Conservation (phyloP, 2,797 vertebrate species). For the Oophaga sylvatica region DNA sequence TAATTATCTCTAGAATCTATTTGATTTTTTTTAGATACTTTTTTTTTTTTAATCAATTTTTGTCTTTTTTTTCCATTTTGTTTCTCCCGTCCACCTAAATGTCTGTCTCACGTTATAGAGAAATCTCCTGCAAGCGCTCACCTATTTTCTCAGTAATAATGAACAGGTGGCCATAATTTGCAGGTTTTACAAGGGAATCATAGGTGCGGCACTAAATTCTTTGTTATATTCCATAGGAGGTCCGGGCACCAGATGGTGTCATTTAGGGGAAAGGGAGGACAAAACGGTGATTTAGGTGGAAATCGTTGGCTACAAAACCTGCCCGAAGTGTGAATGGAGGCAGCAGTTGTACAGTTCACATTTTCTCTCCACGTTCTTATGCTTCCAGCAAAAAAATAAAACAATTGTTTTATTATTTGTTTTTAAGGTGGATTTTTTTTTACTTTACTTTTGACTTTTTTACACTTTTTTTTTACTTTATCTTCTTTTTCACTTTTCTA, state of each 20-base stretch:
- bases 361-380: neutral
- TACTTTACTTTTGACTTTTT: neutral
- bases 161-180: slow-evolving; percentile 62
- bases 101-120: slow-evolving; percentile 44
- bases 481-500: neutral
- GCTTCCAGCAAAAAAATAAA: neutral
- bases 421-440: neutral
- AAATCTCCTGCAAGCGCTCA: slow-evolving; percentile 45
- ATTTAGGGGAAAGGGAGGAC: slow-evolving; percentile 49
- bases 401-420: neutral
- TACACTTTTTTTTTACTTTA: neutral
- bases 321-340: slow-evolving; percentile 38
- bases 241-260: slow-evolving; percentile 58
- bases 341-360: slow-evolving; percentile 11
- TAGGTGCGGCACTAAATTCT: slow-evolving; percentile 58
- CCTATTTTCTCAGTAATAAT: slow-evolving; percentile 54
- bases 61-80: too few relatives aligned
- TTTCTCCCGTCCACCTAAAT: slow-evolving; percentile 22
- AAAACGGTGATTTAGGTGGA: slow-evolving; percentile 53
- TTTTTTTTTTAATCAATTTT: too few relatives aligned
- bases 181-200: slow-evolving; percentile 61
- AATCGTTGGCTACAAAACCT: slow-evolving; percentile 54
- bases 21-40: too few relatives aligned
- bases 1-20: too few relatives aligned
- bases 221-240: slow-evolving; percentile 63